phyloP scores from a whole-genome alignment of 2,888 invertebrate genomes.

The Coelogynopora nodosa region DNA sequence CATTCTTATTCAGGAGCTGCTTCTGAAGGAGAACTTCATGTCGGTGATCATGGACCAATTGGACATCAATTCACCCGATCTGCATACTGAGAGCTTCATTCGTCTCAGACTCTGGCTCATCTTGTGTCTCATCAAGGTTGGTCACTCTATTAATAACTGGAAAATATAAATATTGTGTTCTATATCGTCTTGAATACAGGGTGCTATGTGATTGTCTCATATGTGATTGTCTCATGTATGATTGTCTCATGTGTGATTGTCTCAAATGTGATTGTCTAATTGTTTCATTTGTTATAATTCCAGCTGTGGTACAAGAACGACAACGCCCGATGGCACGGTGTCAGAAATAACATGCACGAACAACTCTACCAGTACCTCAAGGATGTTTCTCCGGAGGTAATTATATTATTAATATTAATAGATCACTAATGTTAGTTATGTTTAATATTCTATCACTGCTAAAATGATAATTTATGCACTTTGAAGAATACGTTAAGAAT shows the following conservation, averaged over 20 bases:
- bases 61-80: slow-evolving; percentile 36
- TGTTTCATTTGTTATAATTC: too few relatives aligned
- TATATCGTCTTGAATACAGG: too few relatives aligned
- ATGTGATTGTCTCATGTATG: too few relatives aligned
- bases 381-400: slow-evolving; percentile 80
- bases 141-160: slow-evolving; percentile 2
- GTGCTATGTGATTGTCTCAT: too few relatives aligned
- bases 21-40: slow-evolving; percentile 80
- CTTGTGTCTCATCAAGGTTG: slow-evolving; percentile 75
- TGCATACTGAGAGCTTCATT: slow-evolving; percentile 66
- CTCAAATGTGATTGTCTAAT: too few relatives aligned
- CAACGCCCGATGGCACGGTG: slow-evolving; percentile 77
- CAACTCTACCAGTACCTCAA: slow-evolving; percentile 77
- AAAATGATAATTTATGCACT: too few relatives aligned
- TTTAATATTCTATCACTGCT: not conserved
- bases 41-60: slow-evolving; percentile 82
- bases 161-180: too few relatives aligned
- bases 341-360: slow-evolving; percentile 90
- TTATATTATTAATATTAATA: too few relatives aligned
- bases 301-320: slow-evolving; percentile 61
- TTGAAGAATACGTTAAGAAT: too few relatives aligned
- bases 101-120: slow-evolving; percentile 73
- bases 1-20: slow-evolving; percentile 75
- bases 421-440: slow-evolving; percentile 8
- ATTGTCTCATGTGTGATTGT: too few relatives aligned